phyloP scores from a whole-genome alignment of 2,888 invertebrate genomes.

The Halictus ligatus region DNA sequence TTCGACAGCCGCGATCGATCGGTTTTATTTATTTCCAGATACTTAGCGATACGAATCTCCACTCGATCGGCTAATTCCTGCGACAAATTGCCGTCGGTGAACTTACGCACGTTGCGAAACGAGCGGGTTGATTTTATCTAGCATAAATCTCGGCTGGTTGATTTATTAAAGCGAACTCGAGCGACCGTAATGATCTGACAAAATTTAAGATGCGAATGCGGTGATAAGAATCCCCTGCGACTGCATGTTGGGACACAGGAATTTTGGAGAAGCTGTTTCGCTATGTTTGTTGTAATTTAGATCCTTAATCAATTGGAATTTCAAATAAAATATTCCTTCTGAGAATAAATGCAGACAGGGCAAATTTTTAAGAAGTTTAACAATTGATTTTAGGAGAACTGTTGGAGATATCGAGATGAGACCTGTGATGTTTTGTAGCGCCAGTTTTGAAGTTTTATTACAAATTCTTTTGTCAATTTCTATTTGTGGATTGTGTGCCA shows the following conservation, averaged over 20 bases:
- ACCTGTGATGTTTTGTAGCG: not conserved
- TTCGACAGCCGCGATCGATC: constrained; percentile 1
- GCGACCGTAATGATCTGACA: not conserved
- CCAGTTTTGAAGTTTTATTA: not conserved
- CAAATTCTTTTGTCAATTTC: no score
- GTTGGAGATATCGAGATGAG: not conserved
- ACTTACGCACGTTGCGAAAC: not conserved
- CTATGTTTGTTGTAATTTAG: not conserved
- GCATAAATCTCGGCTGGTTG: not conserved
- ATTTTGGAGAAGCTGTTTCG: not conserved
- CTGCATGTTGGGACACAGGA: not conserved
- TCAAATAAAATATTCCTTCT: no score
- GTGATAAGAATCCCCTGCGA: not conserved
- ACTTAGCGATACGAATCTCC: constrained; percentile 21
- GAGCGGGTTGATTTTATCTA: constrained; percentile 1
- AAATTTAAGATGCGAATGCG: not conserved
- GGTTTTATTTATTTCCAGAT: constrained; percentile 15
- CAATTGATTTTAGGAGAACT: not conserved
- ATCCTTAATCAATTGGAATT: not conserved
- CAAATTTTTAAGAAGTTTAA: no score
- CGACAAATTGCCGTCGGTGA: not conserved
- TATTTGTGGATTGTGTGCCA: no score
- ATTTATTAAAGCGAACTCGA: not conserved
- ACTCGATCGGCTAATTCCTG: constrained; percentile 11
- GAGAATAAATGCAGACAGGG: no score